A percentile compares a stretch with the other conserved stretches of the same genome.
Evolutionary conservation across 2,888 invertebrate species (phyloP).

Genomic region (Heliconius sara): DNA sequence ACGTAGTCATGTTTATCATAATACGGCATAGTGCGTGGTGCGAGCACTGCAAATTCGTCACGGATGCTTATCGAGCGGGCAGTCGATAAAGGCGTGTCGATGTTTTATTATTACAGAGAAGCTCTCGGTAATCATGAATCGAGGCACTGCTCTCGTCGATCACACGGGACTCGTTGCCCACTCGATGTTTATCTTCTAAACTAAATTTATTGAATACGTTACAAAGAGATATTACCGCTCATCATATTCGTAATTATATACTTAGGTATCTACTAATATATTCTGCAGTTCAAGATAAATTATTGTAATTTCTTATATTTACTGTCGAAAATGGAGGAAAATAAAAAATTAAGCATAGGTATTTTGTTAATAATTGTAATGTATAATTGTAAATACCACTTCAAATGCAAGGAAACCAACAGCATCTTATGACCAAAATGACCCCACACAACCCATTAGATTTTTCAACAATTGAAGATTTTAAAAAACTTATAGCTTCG

Average conservation of each 20-base stretch:
- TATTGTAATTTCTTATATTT: background rate
- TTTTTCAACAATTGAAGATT: conserved; percentile 11
- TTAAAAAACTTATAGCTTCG: conserved; percentile 16
- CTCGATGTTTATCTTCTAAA: conserved; percentile 56
- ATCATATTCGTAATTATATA: background rate
- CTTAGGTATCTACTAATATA: background rate
- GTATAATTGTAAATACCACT: background rate
- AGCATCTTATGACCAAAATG: background rate
- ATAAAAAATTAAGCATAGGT: no score
- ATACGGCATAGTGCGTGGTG: conserved; percentile 56
- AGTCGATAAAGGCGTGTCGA: conserved; percentile 79
- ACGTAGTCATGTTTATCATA: conserved; percentile 52
- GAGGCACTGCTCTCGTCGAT: conserved; percentile 68
- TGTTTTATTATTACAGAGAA: conserved; percentile 78
- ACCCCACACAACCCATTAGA: background rate
- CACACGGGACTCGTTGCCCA: conserved; percentile 62
- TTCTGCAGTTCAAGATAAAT: background rate
- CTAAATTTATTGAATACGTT: conserved; percentile 37
- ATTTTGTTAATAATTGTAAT: no score
- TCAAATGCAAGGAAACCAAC: background rate
- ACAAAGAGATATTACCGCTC: conserved; percentile 16
- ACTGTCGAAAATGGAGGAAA: no score
- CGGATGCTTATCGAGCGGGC: conserved; percentile 81
- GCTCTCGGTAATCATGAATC: conserved; percentile 68
- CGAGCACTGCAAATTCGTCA: conserved; percentile 81